Evolutionary conservation across 2,113 vertebrate species (phyloP).

Genomic region (Solea senegalensis): DNA sequence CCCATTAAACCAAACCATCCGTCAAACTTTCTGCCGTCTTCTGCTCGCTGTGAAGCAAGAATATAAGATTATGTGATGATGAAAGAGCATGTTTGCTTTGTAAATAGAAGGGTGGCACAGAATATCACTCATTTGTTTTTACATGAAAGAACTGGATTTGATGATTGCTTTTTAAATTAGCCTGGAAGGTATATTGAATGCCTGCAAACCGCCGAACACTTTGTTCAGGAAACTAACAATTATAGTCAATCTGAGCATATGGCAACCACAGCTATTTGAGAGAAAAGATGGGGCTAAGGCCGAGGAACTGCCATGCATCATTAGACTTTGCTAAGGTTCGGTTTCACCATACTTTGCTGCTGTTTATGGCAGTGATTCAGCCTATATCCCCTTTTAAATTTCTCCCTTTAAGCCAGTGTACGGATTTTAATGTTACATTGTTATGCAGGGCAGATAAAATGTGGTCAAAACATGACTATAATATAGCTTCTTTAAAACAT

Average conservation of each 20-base stretch:
- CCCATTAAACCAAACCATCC: slow-evolving; percentile 64
- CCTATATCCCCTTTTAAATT: background rate
- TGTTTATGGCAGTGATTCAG: slow-evolving; percentile 24
- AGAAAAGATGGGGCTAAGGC: slow-evolving; percentile 68
- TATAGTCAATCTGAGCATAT: slow-evolving; percentile 82
- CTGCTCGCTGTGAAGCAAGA: slow-evolving; percentile 22
- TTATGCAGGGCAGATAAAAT: background rate
- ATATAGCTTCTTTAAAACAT: slow-evolving; percentile 4
- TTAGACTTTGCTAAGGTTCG: slow-evolving; percentile 28
- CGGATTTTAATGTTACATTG: background rate
- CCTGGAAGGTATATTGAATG: slow-evolving; percentile 82
- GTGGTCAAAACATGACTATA: background rate
- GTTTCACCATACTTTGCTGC: slow-evolving; percentile 11
- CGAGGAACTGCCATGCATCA: slow-evolving; percentile 68
- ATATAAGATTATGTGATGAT: slow-evolving; percentile 76
- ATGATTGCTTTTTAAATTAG: slow-evolving; percentile 86
- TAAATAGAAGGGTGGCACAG: slow-evolving; percentile 58
- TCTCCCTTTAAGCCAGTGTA: background rate
- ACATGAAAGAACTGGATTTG: slow-evolving; percentile 80
- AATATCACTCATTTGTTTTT: slow-evolving; percentile 76
- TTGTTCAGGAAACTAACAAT: slow-evolving; percentile 86
- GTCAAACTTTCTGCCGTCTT: slow-evolving; percentile 60
- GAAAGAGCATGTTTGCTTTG: slow-evolving; percentile 72
- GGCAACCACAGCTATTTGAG: slow-evolving; percentile 79
- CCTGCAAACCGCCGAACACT: slow-evolving; percentile 75